Percentiles rank a stretch among this genome's conserved stretches.
These are phyloP conservation scores for Prinia subflava DNA, from an alignment of 2,113 vertebrate genomes.

Conservation along the genomic window DNA sequence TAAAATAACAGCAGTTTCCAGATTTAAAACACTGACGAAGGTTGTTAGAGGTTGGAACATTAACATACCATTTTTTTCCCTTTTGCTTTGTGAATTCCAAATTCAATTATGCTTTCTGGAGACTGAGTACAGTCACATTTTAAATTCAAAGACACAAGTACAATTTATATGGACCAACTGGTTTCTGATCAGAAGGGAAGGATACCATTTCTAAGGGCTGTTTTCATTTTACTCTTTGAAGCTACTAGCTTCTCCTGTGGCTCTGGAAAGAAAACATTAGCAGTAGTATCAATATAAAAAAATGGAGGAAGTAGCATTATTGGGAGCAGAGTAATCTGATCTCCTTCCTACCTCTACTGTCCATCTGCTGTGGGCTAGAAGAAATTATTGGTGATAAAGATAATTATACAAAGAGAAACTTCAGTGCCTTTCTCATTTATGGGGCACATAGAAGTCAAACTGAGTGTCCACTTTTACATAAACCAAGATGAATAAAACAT, in stretches of 20 bases:
- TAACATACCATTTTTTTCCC: not conserved
- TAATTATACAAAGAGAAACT: not conserved
- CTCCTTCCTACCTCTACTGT: not conserved
- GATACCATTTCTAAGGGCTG: not conserved
- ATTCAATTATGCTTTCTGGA: not conserved
- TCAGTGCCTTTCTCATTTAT: not conserved
- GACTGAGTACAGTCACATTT: not conserved
- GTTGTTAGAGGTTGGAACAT: not conserved
- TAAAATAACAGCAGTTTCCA: not conserved
- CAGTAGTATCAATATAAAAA: not conserved
- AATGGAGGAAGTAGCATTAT: not conserved
- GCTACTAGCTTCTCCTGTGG: not conserved
- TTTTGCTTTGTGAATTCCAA: not conserved
- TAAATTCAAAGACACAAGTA: not conserved
- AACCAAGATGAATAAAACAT: not conserved
- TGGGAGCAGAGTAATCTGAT: not conserved
- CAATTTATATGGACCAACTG: not conserved
- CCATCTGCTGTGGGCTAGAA: not conserved
- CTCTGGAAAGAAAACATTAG: not conserved
- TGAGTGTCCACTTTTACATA: not conserved
- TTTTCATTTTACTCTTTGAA: not conserved
- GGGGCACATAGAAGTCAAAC: not conserved
- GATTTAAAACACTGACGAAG: not conserved
- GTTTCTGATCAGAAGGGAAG: not conserved
- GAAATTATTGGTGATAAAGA: not conserved